Evolutionary conservation across 2,113 vertebrate species (phyloP), one percentile per base, ranked within the genome.

Genomic region (Festucalex cinctus): DNA sequence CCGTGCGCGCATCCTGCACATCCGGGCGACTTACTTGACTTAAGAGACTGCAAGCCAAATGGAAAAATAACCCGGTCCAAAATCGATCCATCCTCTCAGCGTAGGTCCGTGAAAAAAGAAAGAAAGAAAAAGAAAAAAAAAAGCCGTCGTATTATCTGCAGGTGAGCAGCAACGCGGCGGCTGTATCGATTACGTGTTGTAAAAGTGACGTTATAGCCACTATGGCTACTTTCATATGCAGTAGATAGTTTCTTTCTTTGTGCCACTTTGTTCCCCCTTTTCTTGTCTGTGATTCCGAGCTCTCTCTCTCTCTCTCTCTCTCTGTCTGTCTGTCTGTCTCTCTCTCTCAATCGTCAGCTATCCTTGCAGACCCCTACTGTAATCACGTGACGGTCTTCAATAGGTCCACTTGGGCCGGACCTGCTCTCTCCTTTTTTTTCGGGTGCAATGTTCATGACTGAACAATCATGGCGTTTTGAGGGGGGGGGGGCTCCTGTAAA

Each of bases 321-420:
- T 66, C 44, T 36, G 37, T 49, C 60, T 41, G 53, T 60, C 66
- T 61, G 65, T 53, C 68, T 69, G 65, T 74, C 73, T 41, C 70
- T 63, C 75, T 69, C 60, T 70, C 58, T 56, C 69, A 70, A 67
- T 65, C 39, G 46, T 81, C 77, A 71, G 41, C 70, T 72, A 80
- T 68, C 79, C 79, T 77, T 74, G 75, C 59, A 71, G 75, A 83
- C 63, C 76, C 72, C 13, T 76, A 83, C 20, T 79, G 69, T 77
- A 80, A 86, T 85, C 81, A 87, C 81, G 79, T 85, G 86, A 85
- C 83, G 78, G 74, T 83, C 74, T 85, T 82, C 83, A 86, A 87
- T 81, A 81, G 80, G 72, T 65, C 35, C 69, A 62, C 46, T 59
- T 32, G 28, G 28, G 28, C 28, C 28, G 28, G 28, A 32, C 28